Evolutionary conservation across 1,140 invertebrate genomes (phyloP).

Genomic region (Philaenus spumarius): DNA sequence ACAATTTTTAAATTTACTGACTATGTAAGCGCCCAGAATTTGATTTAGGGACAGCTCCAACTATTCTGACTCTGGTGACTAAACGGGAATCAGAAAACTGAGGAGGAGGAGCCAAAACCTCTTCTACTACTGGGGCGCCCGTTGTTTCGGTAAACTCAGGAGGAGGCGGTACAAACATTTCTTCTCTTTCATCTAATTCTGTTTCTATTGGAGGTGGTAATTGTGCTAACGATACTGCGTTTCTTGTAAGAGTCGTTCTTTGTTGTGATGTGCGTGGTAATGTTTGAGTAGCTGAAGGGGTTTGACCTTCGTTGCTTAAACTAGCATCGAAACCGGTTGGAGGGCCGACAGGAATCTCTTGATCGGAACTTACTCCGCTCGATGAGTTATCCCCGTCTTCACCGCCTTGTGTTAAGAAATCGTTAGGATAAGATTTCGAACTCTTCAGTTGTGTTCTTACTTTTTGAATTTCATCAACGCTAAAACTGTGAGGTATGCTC

Average conservation of each 20-base stretch:
- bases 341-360: constrained; percentile 52
- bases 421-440: constrained; percentile 77
- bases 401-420: constrained; percentile 50
- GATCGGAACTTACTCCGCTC: constrained; percentile 78
- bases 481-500: constrained; percentile 74
- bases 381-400: constrained; percentile 83
- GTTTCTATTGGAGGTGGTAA: constrained; percentile 74
- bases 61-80: constrained; percentile 58
- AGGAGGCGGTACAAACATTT: constrained; percentile 67
- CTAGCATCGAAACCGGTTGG: constrained; percentile 33
- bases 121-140: constrained; percentile 41
- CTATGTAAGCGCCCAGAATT: constrained; percentile 9
- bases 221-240: constrained; percentile 68
- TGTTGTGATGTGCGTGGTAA: constrained; percentile 36
- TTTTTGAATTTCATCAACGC: constrained; percentile 80
- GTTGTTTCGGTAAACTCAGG: constrained; percentile 56
- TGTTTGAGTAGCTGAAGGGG: constrained; percentile 33
- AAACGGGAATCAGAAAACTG: constrained; percentile 56
- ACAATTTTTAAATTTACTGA: constrained; percentile 4
- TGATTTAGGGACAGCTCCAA: constrained; percentile 68
- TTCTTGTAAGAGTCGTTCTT: constrained; percentile 46
- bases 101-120: constrained; percentile 56
- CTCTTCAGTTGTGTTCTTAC: constrained; percentile 68
- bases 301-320: constrained; percentile 39
- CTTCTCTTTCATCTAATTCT: constrained; percentile 56